phyloP scores from a whole-genome alignment of 2,797 vertebrate species.

The Apogon hyalosoma region DNA sequence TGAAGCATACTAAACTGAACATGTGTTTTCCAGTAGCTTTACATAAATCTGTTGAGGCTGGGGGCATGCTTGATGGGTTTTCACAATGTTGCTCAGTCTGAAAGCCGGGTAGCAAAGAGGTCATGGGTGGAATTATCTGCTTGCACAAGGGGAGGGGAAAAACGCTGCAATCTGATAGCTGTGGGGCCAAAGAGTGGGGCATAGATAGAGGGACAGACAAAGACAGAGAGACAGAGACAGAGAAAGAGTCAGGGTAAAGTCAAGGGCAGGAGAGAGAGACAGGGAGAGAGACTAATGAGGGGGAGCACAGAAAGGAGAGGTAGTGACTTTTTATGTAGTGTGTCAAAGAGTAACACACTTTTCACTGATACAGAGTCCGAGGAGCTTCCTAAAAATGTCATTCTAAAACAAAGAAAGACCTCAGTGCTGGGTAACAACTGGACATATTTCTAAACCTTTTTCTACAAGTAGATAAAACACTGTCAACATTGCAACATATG shows the following conservation, averaged over 20 bases:
- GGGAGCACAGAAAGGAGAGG: neutral
- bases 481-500: conserved; percentile 25
- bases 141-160: conserved; percentile 70
- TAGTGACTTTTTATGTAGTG: conserved; percentile 1
- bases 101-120: conserved; percentile 63
- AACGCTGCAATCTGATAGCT: conserved; percentile 78
- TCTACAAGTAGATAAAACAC: conserved; percentile 1
- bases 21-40: conserved; percentile 28
- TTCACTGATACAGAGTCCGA: neutral
- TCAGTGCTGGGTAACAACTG: conserved; percentile 55
- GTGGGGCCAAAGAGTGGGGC: conserved; percentile 74
- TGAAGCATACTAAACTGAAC: neutral
- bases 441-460: conserved; percentile 32
- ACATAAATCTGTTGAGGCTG: conserved; percentile 24
- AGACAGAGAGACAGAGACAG: conserved; percentile 40
- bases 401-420: conserved; percentile 6
- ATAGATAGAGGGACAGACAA: conserved; percentile 61
- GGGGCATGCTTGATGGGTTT: conserved; percentile 46
- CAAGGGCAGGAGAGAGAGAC: conserved; percentile 33
- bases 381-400: conserved; percentile 15
- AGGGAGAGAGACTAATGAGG: conserved; percentile 4
- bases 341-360: conserved; percentile 9
- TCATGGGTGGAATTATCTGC: conserved; percentile 72
- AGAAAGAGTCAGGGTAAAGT: conserved; percentile 48
- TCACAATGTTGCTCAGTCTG: conserved; percentile 47